Base-by-base conservation (phyloP, 2,113 vertebrate genomes). In the Mus spicilegus region DNA sequence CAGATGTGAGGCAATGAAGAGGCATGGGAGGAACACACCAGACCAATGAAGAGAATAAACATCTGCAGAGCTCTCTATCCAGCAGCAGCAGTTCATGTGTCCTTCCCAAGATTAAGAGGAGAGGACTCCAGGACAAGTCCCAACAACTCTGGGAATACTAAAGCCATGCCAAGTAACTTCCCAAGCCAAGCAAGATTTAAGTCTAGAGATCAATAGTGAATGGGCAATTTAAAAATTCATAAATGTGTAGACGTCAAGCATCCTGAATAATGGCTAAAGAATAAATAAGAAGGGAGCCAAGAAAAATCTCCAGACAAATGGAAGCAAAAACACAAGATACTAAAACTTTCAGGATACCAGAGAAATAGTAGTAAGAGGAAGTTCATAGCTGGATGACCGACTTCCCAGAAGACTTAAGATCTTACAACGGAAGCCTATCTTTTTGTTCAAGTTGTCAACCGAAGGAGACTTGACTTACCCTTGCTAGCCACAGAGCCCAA, bases 331-430 rank as follows among this genome's bases (percentile, higher is more conserved):
- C 30, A 39, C n/a, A 67, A 49, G 7, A 24, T 7, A 11, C 20
- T 54, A 28, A 51, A 89, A 26, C 17, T 24, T 39, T 17, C 1
- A 73, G 3, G 5, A 39, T 4, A 1, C 26, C n/a, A 11, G 33
- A 33, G 24, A 72, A 36, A 33, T 19, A 7, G 8, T 14, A 1
- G 39, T 3, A 13, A 36, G 49, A 56, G 81, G n/a, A 65, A 1
- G 2, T n/a, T 46, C 11, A 3, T 0, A n/a, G 28, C 26, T 30
- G 58, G 51, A n/a, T 20, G 5, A 33, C 36, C 54, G 0, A 4
- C 2, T 56, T 54, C 65, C 17, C 19, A 36, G 36, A 61, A 51
- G 39, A 54, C 17, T n/a, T 10, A n/a, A 85, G 49, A 28, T 22
- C 26, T 58, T 14, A 84, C 13, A 28, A 8, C 33, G 51, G 56